Evolutionary conservation across 2,888 invertebrate species (phyloP), one percentile per base, ranked within the genome.

Genomic region (Dendrolimus pini): DNA sequence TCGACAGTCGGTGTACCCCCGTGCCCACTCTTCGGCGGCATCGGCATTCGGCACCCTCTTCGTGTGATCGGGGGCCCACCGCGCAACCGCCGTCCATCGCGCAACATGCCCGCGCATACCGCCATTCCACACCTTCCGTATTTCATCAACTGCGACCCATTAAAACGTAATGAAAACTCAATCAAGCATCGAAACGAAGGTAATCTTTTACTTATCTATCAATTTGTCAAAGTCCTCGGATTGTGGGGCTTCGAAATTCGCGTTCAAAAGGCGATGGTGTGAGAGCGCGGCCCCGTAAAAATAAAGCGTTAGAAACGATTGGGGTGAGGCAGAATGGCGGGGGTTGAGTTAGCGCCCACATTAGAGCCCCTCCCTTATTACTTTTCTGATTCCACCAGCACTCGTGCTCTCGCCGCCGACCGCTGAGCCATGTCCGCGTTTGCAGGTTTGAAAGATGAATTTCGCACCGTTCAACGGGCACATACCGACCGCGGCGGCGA

Each of bases 391-490:
- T 70, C 67, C 68, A 72, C 77, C 74, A 75, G 73, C 61, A 62
- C 54, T 67, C 58, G 60, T 65, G 67, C 61, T 65, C 60, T 59
- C 63, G 66, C 65, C 66, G 65, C 65, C 59, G 53, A 54, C 53
- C 18, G 55, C 58, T 59, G 54, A 63, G 69, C 65, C 60, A 78
- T 75, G 77, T 68, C 59, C 69, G 68, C 69, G 62, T 56, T 80
- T 78, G 65, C 77, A 80, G 78, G 68, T 69, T 58, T 60, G 61
- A 59, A 69, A 63, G 76, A 96, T 96, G 96, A 96, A 96, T 92
- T 96, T 96, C 90, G 93, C 96, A 74, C 96, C 96, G 67, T 96
- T 96, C 82, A 95, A 95, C 72, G 94, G 95, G 72, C 96, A 94
- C 85, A 95, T 95, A 80, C 94, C 95, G 75, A 92, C 94, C 69